phyloP scores from a whole-genome alignment of 64 coral and sea anemone species.

The Platygyra sinensis region DNA sequence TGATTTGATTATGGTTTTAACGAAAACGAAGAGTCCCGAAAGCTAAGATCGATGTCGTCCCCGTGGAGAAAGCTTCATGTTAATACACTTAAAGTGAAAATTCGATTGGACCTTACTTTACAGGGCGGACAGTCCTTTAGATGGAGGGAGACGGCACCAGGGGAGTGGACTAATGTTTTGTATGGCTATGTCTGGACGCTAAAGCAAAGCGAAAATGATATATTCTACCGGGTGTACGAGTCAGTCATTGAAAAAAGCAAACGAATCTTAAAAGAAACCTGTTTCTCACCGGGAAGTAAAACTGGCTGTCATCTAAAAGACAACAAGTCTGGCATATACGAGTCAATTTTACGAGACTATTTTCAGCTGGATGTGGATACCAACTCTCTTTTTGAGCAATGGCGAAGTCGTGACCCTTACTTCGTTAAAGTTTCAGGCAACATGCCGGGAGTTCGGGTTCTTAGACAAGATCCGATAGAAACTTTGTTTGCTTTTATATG shows the following conservation, averaged over 20 bases:
- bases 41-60: background rate
- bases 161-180: slow-evolving; percentile 78
- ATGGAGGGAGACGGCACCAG: slow-evolving; percentile 65
- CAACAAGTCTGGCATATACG: slow-evolving; percentile 17
- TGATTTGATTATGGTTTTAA: background rate
- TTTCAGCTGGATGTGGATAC: slow-evolving; percentile 76
- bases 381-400: slow-evolving; percentile 55
- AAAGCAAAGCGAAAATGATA: slow-evolving; percentile 65
- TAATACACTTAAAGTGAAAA: background rate
- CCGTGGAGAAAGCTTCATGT: slow-evolving; percentile 8
- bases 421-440: slow-evolving; percentile 68
- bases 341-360: slow-evolving; percentile 67
- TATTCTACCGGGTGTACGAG: slow-evolving; percentile 76
- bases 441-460: slow-evolving; percentile 64
- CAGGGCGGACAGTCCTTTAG: slow-evolving; percentile 81
- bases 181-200: slow-evolving; percentile 76
- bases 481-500: slow-evolving; percentile 97
- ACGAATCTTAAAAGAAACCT: background rate
- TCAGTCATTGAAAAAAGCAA: background rate
- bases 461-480: slow-evolving; percentile 90
- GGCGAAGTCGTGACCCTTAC: slow-evolving; percentile 55
- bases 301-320: background rate
- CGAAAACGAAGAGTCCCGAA: background rate
- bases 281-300: background rate
- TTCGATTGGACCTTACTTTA: slow-evolving; percentile 79